Percentiles rank a stretch among this genome's conserved stretches.
Evolutionary conservation across 2,113 vertebrate species (phyloP).

Genomic region (Mustela nigripes): DNA sequence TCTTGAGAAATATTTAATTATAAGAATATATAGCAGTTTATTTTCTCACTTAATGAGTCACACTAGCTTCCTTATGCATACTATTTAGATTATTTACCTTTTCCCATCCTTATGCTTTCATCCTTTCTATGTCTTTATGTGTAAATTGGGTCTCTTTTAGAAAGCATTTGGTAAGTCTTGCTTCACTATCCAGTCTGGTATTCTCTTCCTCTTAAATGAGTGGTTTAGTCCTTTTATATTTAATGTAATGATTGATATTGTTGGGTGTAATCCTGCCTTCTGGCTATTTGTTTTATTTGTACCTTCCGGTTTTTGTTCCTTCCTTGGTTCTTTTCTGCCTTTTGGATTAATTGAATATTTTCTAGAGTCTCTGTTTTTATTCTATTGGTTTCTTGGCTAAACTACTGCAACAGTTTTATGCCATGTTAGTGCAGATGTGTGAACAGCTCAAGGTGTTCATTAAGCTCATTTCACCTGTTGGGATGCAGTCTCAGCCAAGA

Average conservation of each 20-base stretch:
- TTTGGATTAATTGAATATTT: not conserved
- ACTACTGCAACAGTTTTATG: not conserved
- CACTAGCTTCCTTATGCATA: not conserved
- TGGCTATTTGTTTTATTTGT: constrained; percentile 7
- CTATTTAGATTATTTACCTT: not conserved
- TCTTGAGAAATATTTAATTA: not conserved
- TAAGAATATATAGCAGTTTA: not conserved
- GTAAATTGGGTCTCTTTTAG: not conserved
- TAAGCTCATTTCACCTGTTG: not conserved
- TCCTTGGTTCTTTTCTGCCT: not conserved
- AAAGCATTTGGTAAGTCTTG: not conserved
- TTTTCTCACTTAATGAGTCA: not conserved
- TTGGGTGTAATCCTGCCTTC: not conserved
- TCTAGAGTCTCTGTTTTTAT: not conserved
- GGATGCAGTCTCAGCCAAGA: not conserved
- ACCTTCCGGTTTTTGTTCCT: constrained; percentile 6
- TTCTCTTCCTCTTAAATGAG: not conserved
- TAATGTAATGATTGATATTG: not conserved
- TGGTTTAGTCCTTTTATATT: not conserved
- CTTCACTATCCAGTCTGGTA: not conserved
- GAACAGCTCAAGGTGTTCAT: not conserved
- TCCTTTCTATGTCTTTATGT: not conserved
- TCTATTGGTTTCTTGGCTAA: not conserved
- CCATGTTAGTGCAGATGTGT: not conserved
- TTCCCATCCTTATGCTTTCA: not conserved